Base-by-base conservation (phyloP, 2,888 invertebrate genomes). In the Apocheima hispidaria region DNA sequence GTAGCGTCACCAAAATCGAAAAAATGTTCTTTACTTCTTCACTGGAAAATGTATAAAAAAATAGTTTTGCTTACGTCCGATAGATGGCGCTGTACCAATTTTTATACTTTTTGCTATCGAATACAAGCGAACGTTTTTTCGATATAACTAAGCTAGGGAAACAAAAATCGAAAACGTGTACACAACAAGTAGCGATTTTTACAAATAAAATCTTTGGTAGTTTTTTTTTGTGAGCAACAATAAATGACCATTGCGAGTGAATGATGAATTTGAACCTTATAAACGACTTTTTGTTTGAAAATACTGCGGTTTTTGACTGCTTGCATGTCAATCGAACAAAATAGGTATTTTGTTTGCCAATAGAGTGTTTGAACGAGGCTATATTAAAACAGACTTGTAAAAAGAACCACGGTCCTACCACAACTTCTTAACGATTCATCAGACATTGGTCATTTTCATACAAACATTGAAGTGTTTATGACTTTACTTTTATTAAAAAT, bases 141-240 rank as follows among this genome's bases (percentile, higher is more conserved):
- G n/a, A n/a, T n/a, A n/a, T n/a, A n/a, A n/a, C n/a, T n/a, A n/a
- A n/a, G n/a, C n/a, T n/a, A n/a, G n/a, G n/a, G n/a, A n/a, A n/a
- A n/a, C 5, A 21, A 18, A 44, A 56, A 30, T 51, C 26, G 18
- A 54, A 35, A 54, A 35, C 20, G 9, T 38, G 28, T 55, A 65
- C 76, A 80, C 84, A 80, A 79, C 74, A 74, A 72, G 51, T 50
- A 60, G 62, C 53, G 49, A 50, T 73, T 76, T n/a, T 81, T 83
- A 86, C 74, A 77, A 81, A 74, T 75, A 73, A 77, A 84, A 83
- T 92, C 91, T 92, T 92, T 92, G 91, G 91, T 92, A 90, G 82
- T 74, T 83, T 87, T 86, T n/a, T 90, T 86, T 91, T 90, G 91
- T 92, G 92, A 92, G 91, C 91, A 90, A 90, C 81, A 85, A 86